Conservation (phyloP, 2,113 vertebrate species). For the Myrmecobius fasciatus region DNA sequence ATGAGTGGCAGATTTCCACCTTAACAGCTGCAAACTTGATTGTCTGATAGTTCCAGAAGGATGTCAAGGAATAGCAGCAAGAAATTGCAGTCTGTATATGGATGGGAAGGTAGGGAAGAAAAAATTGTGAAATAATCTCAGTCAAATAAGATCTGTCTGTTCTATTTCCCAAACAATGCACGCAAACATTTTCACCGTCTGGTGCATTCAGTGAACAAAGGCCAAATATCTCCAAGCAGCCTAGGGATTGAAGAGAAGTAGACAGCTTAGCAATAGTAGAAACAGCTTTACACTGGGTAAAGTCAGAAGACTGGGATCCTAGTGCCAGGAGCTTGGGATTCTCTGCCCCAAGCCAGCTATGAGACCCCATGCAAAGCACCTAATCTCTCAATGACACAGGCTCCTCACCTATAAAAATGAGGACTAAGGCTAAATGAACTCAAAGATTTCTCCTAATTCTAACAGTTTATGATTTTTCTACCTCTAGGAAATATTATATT, state of each 20-base stretch:
- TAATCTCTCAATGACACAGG: not conserved
- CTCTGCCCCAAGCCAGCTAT: not conserved
- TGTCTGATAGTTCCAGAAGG: not conserved
- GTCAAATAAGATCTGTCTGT: not conserved
- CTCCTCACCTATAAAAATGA: not conserved
- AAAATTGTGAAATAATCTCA: not conserved
- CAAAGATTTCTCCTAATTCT: not conserved
- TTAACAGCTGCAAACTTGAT: not conserved
- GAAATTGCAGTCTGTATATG: not conserved
- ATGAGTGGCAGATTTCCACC: not conserved
- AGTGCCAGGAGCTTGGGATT: not conserved
- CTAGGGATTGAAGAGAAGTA: not conserved
- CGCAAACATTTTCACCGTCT: constrained; percentile 1
- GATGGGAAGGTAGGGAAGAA: not conserved
- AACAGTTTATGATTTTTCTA: not conserved
- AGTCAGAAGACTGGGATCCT: not conserved
- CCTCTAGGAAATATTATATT: not conserved
- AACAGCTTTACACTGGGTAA: not conserved
- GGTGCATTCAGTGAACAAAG: not conserved
- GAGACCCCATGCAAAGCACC: not conserved
- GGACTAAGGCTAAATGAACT: not conserved
- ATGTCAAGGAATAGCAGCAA: not conserved
- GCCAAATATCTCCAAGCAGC: not conserved
- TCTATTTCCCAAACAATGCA: not conserved
- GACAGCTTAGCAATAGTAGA: not conserved